Base-by-base conservation (phyloP, 1,140 invertebrate genomes). In the Drosophila azteca region DNA sequence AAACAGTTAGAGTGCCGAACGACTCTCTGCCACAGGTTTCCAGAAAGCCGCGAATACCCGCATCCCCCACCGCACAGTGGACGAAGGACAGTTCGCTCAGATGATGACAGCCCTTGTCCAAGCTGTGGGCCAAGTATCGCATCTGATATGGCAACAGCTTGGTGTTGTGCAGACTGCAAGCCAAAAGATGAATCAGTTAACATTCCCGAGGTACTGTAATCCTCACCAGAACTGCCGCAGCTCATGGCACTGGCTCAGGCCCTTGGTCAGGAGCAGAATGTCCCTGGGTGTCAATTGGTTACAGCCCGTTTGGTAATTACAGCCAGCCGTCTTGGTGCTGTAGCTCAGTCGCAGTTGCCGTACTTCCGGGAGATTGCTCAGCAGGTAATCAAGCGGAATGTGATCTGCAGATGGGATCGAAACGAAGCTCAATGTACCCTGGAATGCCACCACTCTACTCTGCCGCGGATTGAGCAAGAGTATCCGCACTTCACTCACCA, bases 321-420 rank as follows among this genome's bases (percentile, higher is more conserved):
- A 83, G 51, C 90, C 89, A 17, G 81, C 77, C 43, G 88, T 92
- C 87, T 91, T 92, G 31, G 85, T 90, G 69, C 80, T 79, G 70
- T 89, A 92, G 51, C 85, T 91, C 59, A 92, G 69, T 67, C 78
- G 83, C 79, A 92, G 75, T 73, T 64, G 78, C 60, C 74, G 87
- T 80, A 92, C 87, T 68, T 92, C 88, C 77, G 89, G 83, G 59
- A 92, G 80, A 90, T 90, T 90, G 64, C 77, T 79, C 72, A 92
- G 79, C 54, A 92, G 82, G 83, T 89, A 90, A 90, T 92, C 91
- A 77, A 92, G 89, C 61, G 91, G 91, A 90, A 92, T 91, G 77
- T 92, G 91, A 90, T 92, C 90, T 91, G 70, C 60, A 48, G 20
- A 65, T 58, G 48, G 26, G 3, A 22, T 6, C 7, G 17, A 26